phyloP scores from a whole-genome alignment of 2,113 vertebrate species.

The Petroica traversi region DNA sequence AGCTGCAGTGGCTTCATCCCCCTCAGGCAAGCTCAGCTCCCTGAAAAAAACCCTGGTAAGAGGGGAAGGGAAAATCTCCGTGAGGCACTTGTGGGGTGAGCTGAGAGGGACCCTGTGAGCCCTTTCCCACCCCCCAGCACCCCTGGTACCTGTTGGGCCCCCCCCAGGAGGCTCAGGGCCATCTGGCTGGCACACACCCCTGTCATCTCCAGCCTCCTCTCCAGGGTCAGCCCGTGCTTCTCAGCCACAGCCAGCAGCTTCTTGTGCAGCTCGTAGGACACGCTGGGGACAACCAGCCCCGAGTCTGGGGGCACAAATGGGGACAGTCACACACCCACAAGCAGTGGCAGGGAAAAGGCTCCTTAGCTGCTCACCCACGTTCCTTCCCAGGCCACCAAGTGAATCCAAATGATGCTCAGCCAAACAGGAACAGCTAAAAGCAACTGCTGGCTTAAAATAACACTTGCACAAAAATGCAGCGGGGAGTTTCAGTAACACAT shows the following conservation, averaged over 20 bases:
- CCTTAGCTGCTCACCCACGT: neutral
- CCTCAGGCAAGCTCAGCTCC: neutral
- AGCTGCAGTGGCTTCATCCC: neutral
- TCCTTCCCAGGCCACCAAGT: neutral
- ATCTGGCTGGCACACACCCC: conserved; percentile 98
- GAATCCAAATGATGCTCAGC: neutral
- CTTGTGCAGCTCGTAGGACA: conserved; percentile 93
- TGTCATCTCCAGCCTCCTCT: conserved; percentile 93
- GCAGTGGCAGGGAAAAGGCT: accelerated
- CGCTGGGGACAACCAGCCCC: conserved; percentile 91
- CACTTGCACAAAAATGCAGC: neutral
- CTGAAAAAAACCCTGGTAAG: neutral
- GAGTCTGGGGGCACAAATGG: conserved; percentile 79
- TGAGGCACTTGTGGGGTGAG: neutral
- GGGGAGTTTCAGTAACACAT: neutral
- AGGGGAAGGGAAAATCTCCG: neutral
- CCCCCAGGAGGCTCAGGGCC: conserved; percentile 91
- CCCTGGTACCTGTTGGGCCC: conserved; percentile 93
- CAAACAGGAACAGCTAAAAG: neutral
- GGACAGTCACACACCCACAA: neutral
- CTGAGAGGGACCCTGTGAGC: neutral
- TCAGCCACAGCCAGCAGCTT: conserved; percentile 88
- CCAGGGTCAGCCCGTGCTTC: conserved; percentile 89
- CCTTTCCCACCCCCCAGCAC: too few species aligned
- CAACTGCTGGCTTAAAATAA: neutral